Conservation (phyloP, 1,140 invertebrate genomes). For the Andricus grossulariae region DNA sequence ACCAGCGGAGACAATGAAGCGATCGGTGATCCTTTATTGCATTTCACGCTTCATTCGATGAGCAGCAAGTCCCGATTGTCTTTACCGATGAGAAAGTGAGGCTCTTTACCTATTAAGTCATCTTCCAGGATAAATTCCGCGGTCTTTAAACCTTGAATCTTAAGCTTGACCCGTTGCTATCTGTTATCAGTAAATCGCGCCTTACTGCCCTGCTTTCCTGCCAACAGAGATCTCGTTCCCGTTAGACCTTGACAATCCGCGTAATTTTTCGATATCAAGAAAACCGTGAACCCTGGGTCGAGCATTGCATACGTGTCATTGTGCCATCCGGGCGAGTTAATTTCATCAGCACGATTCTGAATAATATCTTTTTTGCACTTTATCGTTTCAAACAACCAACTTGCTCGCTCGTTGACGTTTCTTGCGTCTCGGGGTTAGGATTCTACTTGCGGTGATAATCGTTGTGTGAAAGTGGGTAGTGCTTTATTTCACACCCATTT, state of each 20-base stretch:
- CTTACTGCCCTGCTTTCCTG: not conserved
- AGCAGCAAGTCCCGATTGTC: not conserved
- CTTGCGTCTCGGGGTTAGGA: too few species aligned
- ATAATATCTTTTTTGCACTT: not conserved
- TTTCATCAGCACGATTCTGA: not conserved
- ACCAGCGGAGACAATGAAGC: not conserved
- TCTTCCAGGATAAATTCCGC: too few species aligned
- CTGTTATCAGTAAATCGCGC: not conserved
- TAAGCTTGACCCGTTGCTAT: too few species aligned
- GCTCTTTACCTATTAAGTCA: too few species aligned
- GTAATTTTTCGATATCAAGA: not conserved
- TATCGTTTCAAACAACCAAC: not conserved
- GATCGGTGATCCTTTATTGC: too few species aligned
- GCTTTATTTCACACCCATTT: too few species aligned
- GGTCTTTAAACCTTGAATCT: too few species aligned
- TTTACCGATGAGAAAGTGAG: not conserved
- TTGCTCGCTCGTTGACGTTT: not conserved
- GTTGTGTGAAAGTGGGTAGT: too few species aligned
- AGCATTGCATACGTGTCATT: not conserved
- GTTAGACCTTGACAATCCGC: not conserved
- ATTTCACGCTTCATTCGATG: not conserved
- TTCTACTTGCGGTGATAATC: too few species aligned
- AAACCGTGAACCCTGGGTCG: not conserved
- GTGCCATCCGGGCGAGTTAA: not conserved
- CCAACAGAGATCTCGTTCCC: not conserved